phyloP scores from a whole-genome alignment of 92 coral and sea anemone species.

The Palythoa heliodiscus region DNA sequence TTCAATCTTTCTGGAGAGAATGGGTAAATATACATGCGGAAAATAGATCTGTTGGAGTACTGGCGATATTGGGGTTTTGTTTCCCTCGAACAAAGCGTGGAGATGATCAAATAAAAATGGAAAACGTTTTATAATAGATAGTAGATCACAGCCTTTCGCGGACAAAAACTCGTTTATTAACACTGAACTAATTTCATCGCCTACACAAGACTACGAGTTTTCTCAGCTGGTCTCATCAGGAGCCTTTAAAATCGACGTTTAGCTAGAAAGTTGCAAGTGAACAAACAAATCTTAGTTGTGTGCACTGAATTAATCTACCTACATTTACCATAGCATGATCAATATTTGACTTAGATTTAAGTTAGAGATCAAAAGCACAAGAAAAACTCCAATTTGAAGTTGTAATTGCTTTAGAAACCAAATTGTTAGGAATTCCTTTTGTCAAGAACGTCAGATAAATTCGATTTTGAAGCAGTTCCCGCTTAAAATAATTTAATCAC shows the following conservation, averaged over 20 bases:
- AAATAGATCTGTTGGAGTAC: neutral
- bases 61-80: constrained; percentile 4
- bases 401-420: constrained; percentile 39
- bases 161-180: constrained; percentile 40
- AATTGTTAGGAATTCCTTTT: constrained; percentile 31
- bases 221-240: constrained; percentile 35
- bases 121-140: constrained; percentile 31
- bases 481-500: neutral
- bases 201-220: neutral
- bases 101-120: constrained; percentile 2
- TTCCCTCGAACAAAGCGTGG: neutral
- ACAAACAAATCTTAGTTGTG: constrained; percentile 27
- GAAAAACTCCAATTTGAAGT: constrained; percentile 41
- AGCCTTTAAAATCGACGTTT: constrained; percentile 34
- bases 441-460: constrained; percentile 30
- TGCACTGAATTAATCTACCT: constrained; percentile 45
- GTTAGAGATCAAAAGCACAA: constrained; percentile 38
- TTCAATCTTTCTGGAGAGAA: constrained; percentile 18
- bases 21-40: constrained; percentile 38
- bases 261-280: constrained; percentile 42
- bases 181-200: constrained; percentile 41
- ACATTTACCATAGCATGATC: constrained; percentile 30
- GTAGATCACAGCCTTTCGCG: constrained; percentile 31
- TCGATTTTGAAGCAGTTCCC: constrained; percentile 12
- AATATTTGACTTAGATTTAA: constrained; percentile 45